Base-by-base conservation (phyloP, 2,888 invertebrate species). In the Acrobasis consociella region DNA sequence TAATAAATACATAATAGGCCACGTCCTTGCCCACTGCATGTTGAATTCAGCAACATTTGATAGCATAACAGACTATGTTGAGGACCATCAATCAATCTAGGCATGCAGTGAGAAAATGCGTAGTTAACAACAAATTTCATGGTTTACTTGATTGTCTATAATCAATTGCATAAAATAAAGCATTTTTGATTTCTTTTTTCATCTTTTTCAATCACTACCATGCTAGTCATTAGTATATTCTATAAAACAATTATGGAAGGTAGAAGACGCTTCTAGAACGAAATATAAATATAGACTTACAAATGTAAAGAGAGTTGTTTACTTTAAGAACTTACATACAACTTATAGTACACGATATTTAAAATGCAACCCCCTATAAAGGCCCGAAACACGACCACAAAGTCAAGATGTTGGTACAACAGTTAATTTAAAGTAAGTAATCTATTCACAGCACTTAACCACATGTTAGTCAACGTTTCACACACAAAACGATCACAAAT, bases 401-500 rank as follows among this genome's bases (percentile, higher is more conserved):
- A 86, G 82, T 86, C 85, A 83, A 86, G 78, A 81, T 81, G 86
- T 87, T 85, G 85, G 85, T 90, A 90, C 89, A 90, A 91, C 91
- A 90, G 90, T 89, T 85, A 84, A 82, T 83, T 83, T 84, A 82
- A 81, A 80, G 80, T 82, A 85, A 86, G 85, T 89, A 90, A 86
- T 81, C 90, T 92, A 92, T 91, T 91, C 91, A 91, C 91, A 92
- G 91, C 91, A 91, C 91, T 91, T 89, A 90, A 87, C 89, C 89
- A 89, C 89, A 82, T 87, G 87, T 90, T 89, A 91, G 89, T 91
- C 85, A 84, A 87, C 81, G 82, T 83, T 83, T 82, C 89, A 86
- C 86, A 81, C 88, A 88, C 87, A 81, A 83, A 81, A 87, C 83
- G 77, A 87, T 81, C 90, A 89, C 81, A 80, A 82, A 78, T 84